Base-by-base conservation (phyloP, 2,888 invertebrate genomes). In the Nomada flava region DNA sequence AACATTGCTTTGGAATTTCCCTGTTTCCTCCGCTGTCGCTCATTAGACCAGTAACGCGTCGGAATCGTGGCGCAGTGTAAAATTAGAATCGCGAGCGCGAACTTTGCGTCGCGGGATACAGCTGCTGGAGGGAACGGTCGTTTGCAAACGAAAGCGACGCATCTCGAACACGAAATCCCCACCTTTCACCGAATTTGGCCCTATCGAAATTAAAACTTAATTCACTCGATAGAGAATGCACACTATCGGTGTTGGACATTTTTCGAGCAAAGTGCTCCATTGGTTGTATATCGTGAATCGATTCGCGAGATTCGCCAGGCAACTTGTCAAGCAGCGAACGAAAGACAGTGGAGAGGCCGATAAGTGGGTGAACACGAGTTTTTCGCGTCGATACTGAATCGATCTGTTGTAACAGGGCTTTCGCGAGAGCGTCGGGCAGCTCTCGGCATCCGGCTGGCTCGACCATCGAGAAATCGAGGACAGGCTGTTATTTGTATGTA, bases 391-490 rank as follows among this genome's bases (percentile, higher is more conserved):
- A 83, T 78, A 65, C 60, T 77, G 77, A 85, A 86, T 83, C 82
- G 75, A 85, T 73, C 59, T 70, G 76, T 79, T 82, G 79, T 82
- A 44, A 64, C 47, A 52, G 55, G 59, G 60, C 80, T 50, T 80
- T 72, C 75, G 79, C 36, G 53, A 55, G 60, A 59, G 63, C 68
- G 63, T 76, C 68, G 73, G 76, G 77, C 78, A 81, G 36, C 42
- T 84, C 84, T 72, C 71, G 83, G 76, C 79, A 76, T 82, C 77
- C 82, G 75, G 79, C 76, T 74, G 74, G 76, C 83, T 82, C 69
- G 76, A 79, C 80, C 82, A 70, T 84, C 82, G 84, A 82, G 85
- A 82, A 87, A 85, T 87, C 83, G 87, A 85, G 85, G 83, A 85
- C 85, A 83, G 63, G 13, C 59, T 62, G 84, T 81, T 85, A 87